phyloP scores from a whole-genome alignment of 2,888 invertebrate genomes.

The Resseliella maxima region DNA sequence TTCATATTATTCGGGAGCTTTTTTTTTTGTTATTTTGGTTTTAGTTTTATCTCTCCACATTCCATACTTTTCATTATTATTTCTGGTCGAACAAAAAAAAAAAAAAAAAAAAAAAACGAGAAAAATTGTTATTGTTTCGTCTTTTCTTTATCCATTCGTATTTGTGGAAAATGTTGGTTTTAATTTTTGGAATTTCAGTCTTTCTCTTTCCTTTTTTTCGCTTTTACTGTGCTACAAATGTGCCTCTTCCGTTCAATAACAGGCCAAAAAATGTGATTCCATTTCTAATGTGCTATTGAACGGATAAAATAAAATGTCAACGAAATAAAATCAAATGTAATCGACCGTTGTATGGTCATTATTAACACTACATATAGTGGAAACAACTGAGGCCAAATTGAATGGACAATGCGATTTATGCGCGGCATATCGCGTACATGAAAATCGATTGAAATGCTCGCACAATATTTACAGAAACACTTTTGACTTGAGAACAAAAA shows the following conservation, averaged over 20 bases:
- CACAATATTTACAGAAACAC: background rate
- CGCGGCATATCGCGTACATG: background rate
- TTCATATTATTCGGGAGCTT: conserved; percentile 29
- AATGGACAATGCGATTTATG: background rate
- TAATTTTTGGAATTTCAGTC: background rate
- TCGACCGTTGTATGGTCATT: background rate
- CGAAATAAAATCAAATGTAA: background rate
- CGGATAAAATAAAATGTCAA: background rate
- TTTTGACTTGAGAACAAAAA: background rate
- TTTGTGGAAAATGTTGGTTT: background rate
- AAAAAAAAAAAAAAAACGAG: too few relatives aligned
- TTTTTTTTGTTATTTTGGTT: background rate
- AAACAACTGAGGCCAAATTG: conserved; percentile 17
- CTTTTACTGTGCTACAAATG: background rate
- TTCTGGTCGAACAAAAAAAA: background rate
- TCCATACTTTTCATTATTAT: conserved; percentile 39
- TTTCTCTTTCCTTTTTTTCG: background rate
- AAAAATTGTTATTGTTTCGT: conserved; percentile 49
- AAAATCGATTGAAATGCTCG: background rate
- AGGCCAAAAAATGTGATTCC: background rate
- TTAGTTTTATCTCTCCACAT: conserved; percentile 39
- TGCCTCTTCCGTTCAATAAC: background rate
- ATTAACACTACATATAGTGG: background rate
- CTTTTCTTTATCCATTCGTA: conserved; percentile 1
- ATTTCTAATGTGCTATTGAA: background rate